Evolutionary conservation across 2,888 invertebrate species (phyloP), one percentile per base, ranked within the genome.

Genomic region (Caenorhabditis sinica): DNA sequence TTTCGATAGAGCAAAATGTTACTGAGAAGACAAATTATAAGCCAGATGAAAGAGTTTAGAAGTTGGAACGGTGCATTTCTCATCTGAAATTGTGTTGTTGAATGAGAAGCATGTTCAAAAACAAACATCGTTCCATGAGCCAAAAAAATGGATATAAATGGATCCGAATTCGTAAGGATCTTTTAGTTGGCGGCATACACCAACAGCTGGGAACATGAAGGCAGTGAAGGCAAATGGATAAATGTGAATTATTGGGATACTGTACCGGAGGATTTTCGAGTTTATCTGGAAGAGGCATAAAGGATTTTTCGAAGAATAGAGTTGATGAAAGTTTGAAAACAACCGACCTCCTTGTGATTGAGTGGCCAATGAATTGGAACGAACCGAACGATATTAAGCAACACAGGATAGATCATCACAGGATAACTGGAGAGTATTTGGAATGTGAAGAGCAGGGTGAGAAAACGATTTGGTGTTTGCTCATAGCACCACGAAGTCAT

Each of bases 141-240:
- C 75, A 9, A 58, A 23, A 43, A 75, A 75, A 33, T 75, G 75
- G 13, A 75, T 30, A 17, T 68, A 75, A n/a, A 68, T n/a, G 6
- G 75, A 56, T 58, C 75, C 75, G 36, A 66, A 75, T 0, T 43
- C n/a, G 45, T 58, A 75, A 11, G 65, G 66, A 2, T 20, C n/a
- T 43, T 43, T 45, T 15, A 58, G 56, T 43, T 66, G 75, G 9
- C 75, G 56, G 49, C 75, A 75, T 15, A 75, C 66, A 20, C 75
- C 75, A 23, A 66, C 25, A 17, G 75, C 75, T 11, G 75, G 75
- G 4, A 75, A 20, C 75, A 75, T 66, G 43, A 66, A 75, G 13
- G 60, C 33, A 4, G 56, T 43, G 30, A 66, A 66, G 3, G 23
- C 9, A 33, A 75, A 45, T 17, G 66, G 75, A 43, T 58, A 68